phyloP scores from a whole-genome alignment of 2,113 vertebrate species.

The Lampris megalopsis region DNA sequence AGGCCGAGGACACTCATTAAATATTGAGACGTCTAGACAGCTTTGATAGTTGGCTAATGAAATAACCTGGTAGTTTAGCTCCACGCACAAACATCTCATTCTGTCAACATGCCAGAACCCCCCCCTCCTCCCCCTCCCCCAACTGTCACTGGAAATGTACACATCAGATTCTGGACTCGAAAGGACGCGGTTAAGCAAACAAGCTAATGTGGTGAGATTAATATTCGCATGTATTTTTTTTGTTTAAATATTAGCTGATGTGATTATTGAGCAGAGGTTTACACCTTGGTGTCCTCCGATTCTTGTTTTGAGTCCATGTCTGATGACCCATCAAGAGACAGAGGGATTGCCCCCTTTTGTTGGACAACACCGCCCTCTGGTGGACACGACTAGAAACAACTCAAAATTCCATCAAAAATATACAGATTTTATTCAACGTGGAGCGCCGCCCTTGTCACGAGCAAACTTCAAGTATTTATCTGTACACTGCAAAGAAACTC shows the following conservation, averaged over 20 bases:
- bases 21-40: conserved; percentile 78
- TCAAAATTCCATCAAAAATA: neutral
- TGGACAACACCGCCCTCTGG: conserved; percentile 49
- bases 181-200: no score
- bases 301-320: no score
- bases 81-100: conserved; percentile 40
- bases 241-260: no score
- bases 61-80: conserved; percentile 64
- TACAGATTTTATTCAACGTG: neutral
- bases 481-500: no score
- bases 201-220: no score
- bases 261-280: no score
- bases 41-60: conserved; percentile 64
- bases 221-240: no score
- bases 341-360: neutral
- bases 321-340: no score
- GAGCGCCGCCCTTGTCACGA: no score
- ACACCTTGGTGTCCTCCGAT: no score
- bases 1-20: conserved; percentile 70
- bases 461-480: no score
- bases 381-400: conserved; percentile 24
- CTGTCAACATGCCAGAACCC: conserved; percentile 30
- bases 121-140: no score
- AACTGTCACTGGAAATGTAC: neutral
- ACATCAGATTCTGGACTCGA: neutral